A percentile compares a stretch with the other conserved stretches of the same genome.
Evolutionary conservation across 2,888 invertebrate species (phyloP).

Genomic region (Neocrepidodera transversa): DNA sequence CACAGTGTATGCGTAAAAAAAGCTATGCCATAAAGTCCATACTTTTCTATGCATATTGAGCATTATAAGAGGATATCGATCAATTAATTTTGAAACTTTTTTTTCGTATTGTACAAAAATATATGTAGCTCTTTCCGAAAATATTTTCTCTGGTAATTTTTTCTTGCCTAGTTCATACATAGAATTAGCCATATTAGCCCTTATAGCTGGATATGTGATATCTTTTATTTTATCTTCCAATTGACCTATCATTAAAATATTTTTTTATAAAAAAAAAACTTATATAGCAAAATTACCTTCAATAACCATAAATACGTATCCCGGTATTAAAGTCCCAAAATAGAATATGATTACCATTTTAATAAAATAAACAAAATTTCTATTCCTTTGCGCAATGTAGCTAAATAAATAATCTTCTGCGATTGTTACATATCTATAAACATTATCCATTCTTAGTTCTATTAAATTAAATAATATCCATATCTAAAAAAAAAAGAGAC

Average conservation of each 20-base stretch:
- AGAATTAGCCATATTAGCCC: background rate
- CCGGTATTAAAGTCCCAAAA: slow-evolving; percentile 5
- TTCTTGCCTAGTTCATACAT: background rate
- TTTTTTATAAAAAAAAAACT: too few species aligned
- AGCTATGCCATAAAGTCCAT: background rate
- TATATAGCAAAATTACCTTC: background rate
- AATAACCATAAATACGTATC: slow-evolving; percentile 6
- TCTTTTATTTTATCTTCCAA: background rate
- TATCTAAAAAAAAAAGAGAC: too few species aligned
- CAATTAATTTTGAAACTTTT: background rate
- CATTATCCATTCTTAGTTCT: too few species aligned
- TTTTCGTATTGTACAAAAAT: background rate
- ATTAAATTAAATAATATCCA: too few species aligned
- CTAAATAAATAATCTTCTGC: background rate
- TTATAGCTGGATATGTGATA: background rate
- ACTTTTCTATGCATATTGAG: background rate
- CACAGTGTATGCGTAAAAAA: slow-evolving; percentile 4
- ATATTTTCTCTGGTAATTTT: background rate
- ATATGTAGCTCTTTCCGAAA: background rate
- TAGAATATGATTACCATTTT: background rate
- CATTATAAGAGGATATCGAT: background rate
- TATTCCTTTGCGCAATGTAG: background rate
- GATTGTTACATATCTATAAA: too few species aligned
- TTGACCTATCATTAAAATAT: background rate
- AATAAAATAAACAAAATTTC: background rate